Evolutionary conservation across 53 echinoderm and acorn worm species (phyloP).

Genomic region (Hippasteria phrygiana): DNA sequence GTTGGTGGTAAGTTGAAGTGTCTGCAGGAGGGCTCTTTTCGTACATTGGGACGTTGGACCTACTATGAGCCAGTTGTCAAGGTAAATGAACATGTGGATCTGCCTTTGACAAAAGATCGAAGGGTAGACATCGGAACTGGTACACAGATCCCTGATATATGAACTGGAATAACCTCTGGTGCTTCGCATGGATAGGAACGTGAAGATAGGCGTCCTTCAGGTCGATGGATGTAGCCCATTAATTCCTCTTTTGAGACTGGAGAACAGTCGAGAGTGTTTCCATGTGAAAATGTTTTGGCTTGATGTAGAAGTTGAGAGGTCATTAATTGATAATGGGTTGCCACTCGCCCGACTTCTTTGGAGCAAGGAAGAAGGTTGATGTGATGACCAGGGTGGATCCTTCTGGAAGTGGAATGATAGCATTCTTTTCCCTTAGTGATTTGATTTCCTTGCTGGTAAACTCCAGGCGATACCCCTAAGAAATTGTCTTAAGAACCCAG

Average conservation of each 20-base stretch:
- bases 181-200: too few species aligned
- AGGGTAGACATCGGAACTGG: slow-evolving; percentile 57
- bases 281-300: slow-evolving; percentile 24
- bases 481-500: slow-evolving; percentile 35
- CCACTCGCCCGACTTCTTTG: too few species aligned
- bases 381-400: too few species aligned
- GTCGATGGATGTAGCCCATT: too few species aligned
- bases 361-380: too few species aligned
- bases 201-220: too few species aligned
- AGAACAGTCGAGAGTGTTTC: too few species aligned
- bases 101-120: slow-evolving; percentile 65
- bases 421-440: neutral
- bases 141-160: slow-evolving; percentile 17
- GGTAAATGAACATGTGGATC: slow-evolving; percentile 46
- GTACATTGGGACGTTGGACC: neutral
- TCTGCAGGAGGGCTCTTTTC: neutral
- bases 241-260: too few species aligned
- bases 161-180: slow-evolving; percentile 12
- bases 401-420: neutral
- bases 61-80: slow-evolving; percentile 75
- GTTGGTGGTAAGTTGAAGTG: neutral
- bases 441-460: slow-evolving; percentile 33
- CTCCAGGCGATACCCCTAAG: slow-evolving; percentile 34
- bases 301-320: slow-evolving; percentile 13
- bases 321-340: slow-evolving; percentile 40